Conservation (phyloP, 2,888 invertebrate genomes). For the Chaitophorus viminalis region DNA sequence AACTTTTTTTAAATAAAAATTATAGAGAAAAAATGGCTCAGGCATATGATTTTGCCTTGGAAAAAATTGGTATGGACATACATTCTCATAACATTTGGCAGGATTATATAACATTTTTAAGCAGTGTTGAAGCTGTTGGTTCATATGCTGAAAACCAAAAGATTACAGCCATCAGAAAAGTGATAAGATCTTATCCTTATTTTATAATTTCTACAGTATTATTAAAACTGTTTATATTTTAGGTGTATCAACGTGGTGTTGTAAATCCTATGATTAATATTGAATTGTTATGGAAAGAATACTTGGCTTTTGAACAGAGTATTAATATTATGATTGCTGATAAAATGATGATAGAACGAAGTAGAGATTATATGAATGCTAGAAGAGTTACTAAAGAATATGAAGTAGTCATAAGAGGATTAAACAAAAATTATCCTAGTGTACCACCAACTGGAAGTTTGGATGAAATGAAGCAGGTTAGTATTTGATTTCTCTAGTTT, state of each 20-base stretch:
- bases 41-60: constrained; percentile 98
- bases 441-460: constrained; percentile 92
- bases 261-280: constrained; percentile 97
- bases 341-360: constrained; percentile 96
- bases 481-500: constrained; percentile 9
- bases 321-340: constrained; percentile 92
- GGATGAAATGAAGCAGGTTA: constrained; percentile 92
- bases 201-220: background rate
- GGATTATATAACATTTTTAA: constrained; percentile 96
- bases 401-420: constrained; percentile 92
- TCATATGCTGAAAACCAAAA: constrained; percentile 99
- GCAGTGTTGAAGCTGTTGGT: constrained; percentile 95
- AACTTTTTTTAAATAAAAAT: constrained; percentile 64
- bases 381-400: constrained; percentile 94
- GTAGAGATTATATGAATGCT: constrained; percentile 97
- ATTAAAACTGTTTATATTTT: constrained; percentile 63
- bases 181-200: constrained; percentile 66
- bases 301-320: constrained; percentile 94
- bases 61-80: constrained; percentile 98
- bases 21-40: constrained; percentile 98
- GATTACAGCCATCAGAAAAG: constrained; percentile 96
- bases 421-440: constrained; percentile 95
- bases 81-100: constrained; percentile 97
- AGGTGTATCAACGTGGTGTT: constrained; percentile 95
- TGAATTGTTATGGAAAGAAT: constrained; percentile 97